Conservation (phyloP, 2,797 vertebrate species). For the Liparis tanakae region DNA sequence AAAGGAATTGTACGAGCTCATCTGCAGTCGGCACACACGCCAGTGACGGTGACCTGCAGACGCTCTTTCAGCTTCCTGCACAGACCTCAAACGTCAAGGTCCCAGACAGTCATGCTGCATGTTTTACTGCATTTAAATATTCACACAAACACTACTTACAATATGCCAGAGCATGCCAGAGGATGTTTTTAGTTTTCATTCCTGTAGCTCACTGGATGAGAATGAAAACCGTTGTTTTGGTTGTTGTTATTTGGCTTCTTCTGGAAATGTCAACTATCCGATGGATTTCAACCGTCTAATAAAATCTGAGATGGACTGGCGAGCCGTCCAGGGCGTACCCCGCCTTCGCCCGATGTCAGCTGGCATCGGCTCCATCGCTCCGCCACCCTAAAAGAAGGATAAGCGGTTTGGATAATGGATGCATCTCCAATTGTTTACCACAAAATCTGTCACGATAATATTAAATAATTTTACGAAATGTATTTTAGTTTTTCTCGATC, state of each 20-base stretch:
- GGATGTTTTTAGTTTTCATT: conserved; percentile 1
- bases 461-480: neutral
- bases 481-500: neutral
- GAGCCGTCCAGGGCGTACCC: too few relatives aligned
- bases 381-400: too few relatives aligned
- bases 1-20: conserved; percentile 28
- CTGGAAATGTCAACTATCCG: neutral
- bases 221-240: neutral
- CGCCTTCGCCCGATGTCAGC: too few relatives aligned
- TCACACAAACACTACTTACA: neutral
- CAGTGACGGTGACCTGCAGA: conserved; percentile 26
- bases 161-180: neutral
- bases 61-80: conserved; percentile 27
- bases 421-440: neutral
- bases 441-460: neutral
- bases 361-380: too few relatives aligned
- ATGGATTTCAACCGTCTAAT: neutral
- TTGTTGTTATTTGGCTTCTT: neutral
- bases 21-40: conserved; percentile 30
- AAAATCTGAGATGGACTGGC: too few relatives aligned
- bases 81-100: conserved; percentile 12
- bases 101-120: neutral
- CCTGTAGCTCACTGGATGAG: neutral
- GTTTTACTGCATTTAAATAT: conserved; percentile 11
- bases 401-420: too few relatives aligned